phyloP scores from a whole-genome alignment of 1,140 invertebrate genomes.

The Cherax destructor region DNA sequence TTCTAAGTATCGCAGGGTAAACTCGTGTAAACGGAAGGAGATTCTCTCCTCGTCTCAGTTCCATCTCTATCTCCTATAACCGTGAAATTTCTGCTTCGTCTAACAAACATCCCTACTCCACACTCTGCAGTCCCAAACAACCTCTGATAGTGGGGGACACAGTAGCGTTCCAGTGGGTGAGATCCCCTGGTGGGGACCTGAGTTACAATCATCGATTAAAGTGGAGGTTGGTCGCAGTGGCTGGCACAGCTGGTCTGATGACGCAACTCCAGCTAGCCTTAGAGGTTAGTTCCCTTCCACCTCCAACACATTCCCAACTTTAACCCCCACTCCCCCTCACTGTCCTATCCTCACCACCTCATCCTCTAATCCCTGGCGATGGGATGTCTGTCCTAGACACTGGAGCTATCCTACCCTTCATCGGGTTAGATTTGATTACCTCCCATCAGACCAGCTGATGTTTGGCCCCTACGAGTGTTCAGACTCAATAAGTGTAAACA shows the following conservation, averaged over 20 bases:
- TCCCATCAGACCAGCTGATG: no score
- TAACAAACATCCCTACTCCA: no score
- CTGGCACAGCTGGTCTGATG: not conserved
- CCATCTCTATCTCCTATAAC: no score
- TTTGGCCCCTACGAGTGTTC: no score
- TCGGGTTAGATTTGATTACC: no score
- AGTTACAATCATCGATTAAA: slow-evolving; percentile 7
- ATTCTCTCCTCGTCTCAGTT: no score
- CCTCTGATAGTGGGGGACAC: not conserved
- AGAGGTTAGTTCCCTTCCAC: no score
- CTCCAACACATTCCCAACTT: not conserved
- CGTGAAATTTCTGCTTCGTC: no score
- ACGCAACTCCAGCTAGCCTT: not conserved
- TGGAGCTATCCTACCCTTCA: no score
- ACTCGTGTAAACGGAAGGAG: not conserved
- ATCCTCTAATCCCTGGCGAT: no score
- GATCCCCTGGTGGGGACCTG: not conserved
- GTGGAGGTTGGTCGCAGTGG: not conserved
- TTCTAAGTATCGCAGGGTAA: not conserved
- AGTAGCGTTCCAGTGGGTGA: not conserved
- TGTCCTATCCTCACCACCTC: not conserved
- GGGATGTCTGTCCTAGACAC: no score
- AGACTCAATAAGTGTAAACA: no score
- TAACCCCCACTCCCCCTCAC: not conserved
- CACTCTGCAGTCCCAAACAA: not conserved